Base-by-base conservation (phyloP, 2,797 vertebrate genomes). In the Carapus acus region DNA sequence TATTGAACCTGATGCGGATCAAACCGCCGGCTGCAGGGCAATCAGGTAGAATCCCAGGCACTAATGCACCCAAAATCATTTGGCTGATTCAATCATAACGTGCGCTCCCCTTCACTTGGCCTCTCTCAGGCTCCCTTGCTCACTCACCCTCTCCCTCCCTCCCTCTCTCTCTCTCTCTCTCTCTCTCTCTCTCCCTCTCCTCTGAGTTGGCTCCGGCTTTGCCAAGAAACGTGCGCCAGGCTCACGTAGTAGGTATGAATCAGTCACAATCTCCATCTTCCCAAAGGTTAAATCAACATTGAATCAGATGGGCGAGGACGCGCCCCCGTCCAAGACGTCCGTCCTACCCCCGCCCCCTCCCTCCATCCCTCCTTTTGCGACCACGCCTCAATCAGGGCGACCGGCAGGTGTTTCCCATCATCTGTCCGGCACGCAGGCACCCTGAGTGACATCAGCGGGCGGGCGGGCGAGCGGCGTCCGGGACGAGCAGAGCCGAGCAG, bases 391-490 rank as follows among this genome's bases (percentile, higher is more conserved):
- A 36, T 36, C 42, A 53, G 49, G 31, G 34, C 29, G 20, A 19
- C 38, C 22, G n/a, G 7, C 67, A 74, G 49, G 71, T 75, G 61
- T 80, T 78, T 79, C 44, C 68, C 49, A 68, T 72, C 55, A 61
- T 29, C 43, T 57, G 46, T 29, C 43, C 15, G 65, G 68, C 31
- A 14, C 22, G n/a, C 47, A 77, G 68, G 58, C 64, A 69, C 52
- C 46, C 52, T 40, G 50, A 20, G 29, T 54, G 59, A 74, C 48
- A 51, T 79, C 69, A 65, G 24, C 12, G 21, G 21, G 43, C 15
- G 27, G 7, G 64, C 29, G 23, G n/a, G n/a, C n/a, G n/a, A n/a
- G n/a, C n/a, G n/a, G n/a, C n/a, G n/a, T n/a, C n/a, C n/a, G n/a
- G n/a, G n/a, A n/a, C n/a, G n/a, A n/a, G n/a, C n/a, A n/a, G n/a